Conservation (phyloP, 2,113 vertebrate genomes). For the Phyllostomus discolor region DNA sequence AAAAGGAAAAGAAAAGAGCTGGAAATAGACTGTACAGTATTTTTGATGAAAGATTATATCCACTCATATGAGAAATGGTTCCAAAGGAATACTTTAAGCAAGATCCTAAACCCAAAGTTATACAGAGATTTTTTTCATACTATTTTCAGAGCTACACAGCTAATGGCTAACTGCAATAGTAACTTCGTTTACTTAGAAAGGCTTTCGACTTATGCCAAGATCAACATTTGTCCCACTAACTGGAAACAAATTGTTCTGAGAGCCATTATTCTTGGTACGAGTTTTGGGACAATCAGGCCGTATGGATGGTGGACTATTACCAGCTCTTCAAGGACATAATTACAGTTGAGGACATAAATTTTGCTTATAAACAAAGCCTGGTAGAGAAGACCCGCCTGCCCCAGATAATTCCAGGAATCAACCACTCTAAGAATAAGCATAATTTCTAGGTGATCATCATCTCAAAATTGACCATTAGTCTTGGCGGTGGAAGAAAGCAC, state of each 20-base stretch:
- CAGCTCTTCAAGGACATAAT: constrained; percentile 87
- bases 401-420: neutral
- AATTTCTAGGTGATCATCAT: neutral
- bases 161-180: neutral
- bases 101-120: neutral
- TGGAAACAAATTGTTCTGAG: constrained; percentile 88
- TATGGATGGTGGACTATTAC: constrained; percentile 89
- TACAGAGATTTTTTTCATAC: neutral
- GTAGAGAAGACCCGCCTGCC: neutral
- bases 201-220: constrained; percentile 87
- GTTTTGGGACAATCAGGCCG: constrained; percentile 87
- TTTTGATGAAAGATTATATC: neutral
- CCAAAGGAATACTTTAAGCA: neutral
- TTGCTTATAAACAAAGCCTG: neutral
- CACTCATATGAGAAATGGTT: neutral
- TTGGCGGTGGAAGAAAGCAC: neutral
- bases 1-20: neutral
- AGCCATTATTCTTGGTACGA: constrained; percentile 87
- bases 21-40: neutral
- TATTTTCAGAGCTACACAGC: neutral
- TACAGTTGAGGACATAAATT: constrained; percentile 83
- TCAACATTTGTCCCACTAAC: constrained; percentile 88
- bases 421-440: neutral
- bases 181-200: constrained; percentile 85
- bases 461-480: neutral